Evolutionary conservation across 2,113 vertebrate species (phyloP).

Genomic region (Proteles cristata): DNA sequence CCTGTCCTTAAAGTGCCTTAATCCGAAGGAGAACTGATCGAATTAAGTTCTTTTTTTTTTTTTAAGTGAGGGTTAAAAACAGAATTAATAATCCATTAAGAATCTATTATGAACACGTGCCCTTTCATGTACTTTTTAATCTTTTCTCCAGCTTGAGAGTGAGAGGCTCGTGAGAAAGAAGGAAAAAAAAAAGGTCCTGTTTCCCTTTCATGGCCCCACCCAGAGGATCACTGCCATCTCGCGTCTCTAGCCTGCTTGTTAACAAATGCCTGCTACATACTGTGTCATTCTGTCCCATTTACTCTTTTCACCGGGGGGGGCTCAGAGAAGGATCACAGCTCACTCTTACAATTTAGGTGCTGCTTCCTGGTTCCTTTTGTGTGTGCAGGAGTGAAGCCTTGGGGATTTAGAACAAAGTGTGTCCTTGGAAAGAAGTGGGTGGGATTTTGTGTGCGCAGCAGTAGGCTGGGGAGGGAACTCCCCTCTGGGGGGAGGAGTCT

Average conservation of each 20-base stretch:
- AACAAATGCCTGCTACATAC: rapidly evolving
- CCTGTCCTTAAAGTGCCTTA: conserved; percentile 40
- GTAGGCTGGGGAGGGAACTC: background rate
- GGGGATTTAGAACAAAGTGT: conserved; percentile 38
- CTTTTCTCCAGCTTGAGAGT: background rate
- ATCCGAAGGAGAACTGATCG: background rate
- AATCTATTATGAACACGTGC: rapidly evolving
- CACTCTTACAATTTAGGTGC: background rate
- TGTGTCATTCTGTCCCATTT: background rate
- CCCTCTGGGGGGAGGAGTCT: background rate
- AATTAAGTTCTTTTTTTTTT: conserved; percentile 11
- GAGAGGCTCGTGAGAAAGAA: background rate
- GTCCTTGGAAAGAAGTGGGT: conserved; percentile 45
- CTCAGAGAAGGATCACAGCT: background rate
- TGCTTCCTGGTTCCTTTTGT: background rate
- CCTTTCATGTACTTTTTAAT: background rate
- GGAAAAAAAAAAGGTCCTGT: background rate
- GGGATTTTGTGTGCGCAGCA: background rate
- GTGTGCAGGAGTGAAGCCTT: background rate
- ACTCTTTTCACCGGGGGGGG: background rate
- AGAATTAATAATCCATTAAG: conserved; percentile 28
- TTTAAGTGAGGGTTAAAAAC: background rate
- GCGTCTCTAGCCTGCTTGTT: background rate
- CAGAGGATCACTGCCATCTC: background rate
- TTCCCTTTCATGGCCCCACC: background rate